Conservation (phyloP, 2,797 vertebrate species). For the Karalla daura region DNA sequence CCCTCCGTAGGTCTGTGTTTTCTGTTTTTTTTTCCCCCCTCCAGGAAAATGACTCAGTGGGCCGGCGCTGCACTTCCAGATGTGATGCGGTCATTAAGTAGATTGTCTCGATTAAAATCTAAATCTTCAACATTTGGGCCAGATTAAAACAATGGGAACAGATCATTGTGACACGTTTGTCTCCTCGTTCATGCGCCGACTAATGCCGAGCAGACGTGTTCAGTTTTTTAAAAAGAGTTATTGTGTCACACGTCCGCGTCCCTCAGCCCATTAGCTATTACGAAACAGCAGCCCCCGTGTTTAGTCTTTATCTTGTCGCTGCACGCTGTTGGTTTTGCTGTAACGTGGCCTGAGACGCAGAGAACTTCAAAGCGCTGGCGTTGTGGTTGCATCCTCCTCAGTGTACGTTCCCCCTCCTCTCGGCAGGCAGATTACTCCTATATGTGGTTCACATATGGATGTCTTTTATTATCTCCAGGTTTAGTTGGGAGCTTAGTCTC, state of each 20-base stretch:
- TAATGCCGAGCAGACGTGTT: background rate
- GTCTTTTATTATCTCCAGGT: slow-evolving; percentile 32
- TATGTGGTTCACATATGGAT: slow-evolving; percentile 27
- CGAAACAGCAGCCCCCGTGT: too few relatives aligned
- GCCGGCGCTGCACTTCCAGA: background rate
- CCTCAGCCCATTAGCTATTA: too few relatives aligned
- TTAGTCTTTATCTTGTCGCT: too few relatives aligned
- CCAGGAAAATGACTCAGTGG: background rate
- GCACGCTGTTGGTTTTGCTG: too few relatives aligned
- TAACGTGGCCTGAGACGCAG: too few relatives aligned
- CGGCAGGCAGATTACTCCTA: background rate
- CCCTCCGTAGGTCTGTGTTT: too few relatives aligned
- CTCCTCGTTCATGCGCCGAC: background rate
- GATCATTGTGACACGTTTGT: background rate
- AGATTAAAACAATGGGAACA: background rate
- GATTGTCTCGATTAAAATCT: background rate
- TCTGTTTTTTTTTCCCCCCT: background rate
- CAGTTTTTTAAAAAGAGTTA: background rate
- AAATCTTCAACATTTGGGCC: background rate
- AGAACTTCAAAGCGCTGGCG: too few relatives aligned
- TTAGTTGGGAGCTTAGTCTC: slow-evolving; percentile 55
- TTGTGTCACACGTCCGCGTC: too few relatives aligned
- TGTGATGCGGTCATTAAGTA: background rate
- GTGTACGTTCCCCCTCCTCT: background rate
- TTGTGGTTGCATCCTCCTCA: background rate